Base-by-base conservation (phyloP, 2,797 vertebrate species). In the Cynodonichthys magdalenae region DNA sequence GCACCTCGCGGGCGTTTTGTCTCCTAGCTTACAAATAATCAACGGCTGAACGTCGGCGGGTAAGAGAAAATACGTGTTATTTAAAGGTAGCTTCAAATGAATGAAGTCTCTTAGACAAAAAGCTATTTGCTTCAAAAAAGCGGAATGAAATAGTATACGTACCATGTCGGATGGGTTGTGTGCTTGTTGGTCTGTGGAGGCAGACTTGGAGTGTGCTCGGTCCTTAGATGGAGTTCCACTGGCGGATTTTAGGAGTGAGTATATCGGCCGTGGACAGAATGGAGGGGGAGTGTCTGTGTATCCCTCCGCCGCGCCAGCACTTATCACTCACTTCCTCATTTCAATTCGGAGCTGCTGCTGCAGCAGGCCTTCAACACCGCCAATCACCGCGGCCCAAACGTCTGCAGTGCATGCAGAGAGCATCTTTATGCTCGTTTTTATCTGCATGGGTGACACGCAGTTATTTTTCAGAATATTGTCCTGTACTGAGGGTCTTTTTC, bases 231-330 rank as follows among this genome's bases (percentile, higher is more conserved):
- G 89, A 89, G 81, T 80, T 90, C 79, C 86, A 87, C 84, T 85
- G 72, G 81, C 82, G 81, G 86, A 69, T 76, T 81, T 70, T 14
- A 4, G 81, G 41, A 80, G 81, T 81, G 87, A 74, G 92, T 91
- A 90, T 90, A 90, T 90, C 71, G 79, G 84, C 84, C 75, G 81
- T 49, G 83, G 79, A 73, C 75, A 82, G 82, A 82, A 74, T 65
- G 80, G 80, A 11, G n/a, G 19, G 4, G 80, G 79, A 59, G 81
- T 77, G 86, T 74, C 77, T 86, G 19, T 85, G 91, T 93, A 94
- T 94, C 90, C 92, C 87, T 94, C 93, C 93, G 93, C 93, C 88
- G 53, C 86, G 50, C 83, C 47, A 68, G 83, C 75, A 67, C 81
- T 65, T 74, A 81, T 82, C 88, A 83, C 82, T 87, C 83, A 88